Evolutionary conservation across 37 sponge, comb jelly and placozoan genomes (phyloP).

Genomic region (Axinella damicornis): DNA sequence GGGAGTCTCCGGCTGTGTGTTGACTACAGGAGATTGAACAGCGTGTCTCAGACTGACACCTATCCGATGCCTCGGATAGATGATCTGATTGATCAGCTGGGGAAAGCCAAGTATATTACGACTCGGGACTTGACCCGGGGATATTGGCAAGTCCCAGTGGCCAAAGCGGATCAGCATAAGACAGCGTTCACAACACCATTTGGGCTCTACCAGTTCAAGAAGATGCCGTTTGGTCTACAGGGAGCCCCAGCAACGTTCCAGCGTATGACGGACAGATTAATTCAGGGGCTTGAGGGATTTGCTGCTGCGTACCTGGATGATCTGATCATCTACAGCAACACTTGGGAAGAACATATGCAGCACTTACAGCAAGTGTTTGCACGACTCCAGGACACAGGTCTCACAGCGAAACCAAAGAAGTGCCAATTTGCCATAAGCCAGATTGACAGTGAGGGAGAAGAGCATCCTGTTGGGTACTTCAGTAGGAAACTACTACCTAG

Average conservation of each 20-base stretch:
- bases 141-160: constrained; percentile 74
- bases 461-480: constrained; percentile 60
- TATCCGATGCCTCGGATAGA: constrained; percentile 73
- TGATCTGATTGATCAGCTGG: constrained; percentile 66
- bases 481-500: constrained; percentile 45
- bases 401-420: constrained; percentile 54
- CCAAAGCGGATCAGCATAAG: constrained; percentile 24
- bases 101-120: constrained; percentile 35
- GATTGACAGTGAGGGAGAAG: constrained; percentile 15
- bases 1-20: constrained; percentile 37
- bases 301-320: constrained; percentile 63
- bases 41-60: constrained; percentile 40
- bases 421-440: constrained; percentile 65
- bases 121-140: constrained; percentile 60
- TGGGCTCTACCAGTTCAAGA: constrained; percentile 67
- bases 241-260: constrained; percentile 77
- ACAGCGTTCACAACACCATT: constrained; percentile 69
- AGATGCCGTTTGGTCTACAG: constrained; percentile 75
- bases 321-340: constrained; percentile 45
- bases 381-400: constrained; percentile 30
- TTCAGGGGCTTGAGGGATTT: constrained; percentile 8
- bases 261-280: constrained; percentile 53
- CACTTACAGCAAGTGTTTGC: constrained; percentile 31
- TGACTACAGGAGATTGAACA: constrained; percentile 67
- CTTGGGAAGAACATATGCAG: constrained; percentile 58